Evolutionary conservation across 2,888 invertebrate genomes (phyloP).

Genomic region (Germaria angustata): DNA sequence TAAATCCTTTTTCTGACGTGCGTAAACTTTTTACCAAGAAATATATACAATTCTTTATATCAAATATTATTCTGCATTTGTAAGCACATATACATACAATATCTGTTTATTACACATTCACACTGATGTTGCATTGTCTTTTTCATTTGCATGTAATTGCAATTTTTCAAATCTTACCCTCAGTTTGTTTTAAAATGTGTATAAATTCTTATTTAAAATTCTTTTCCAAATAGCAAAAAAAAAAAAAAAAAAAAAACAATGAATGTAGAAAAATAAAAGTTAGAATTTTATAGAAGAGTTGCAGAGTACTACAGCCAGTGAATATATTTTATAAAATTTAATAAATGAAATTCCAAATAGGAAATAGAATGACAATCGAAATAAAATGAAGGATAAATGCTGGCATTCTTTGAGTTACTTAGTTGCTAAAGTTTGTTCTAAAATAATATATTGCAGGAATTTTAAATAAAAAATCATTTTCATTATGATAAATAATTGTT

Average conservation of each 20-base stretch:
- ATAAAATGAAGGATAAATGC: neutral
- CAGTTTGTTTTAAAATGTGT: constrained; percentile 19
- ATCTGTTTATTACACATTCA: neutral
- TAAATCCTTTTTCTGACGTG: no score
- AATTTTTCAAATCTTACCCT: constrained; percentile 9
- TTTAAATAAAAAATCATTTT: constrained; percentile 9
- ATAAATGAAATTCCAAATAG: constrained; percentile 52
- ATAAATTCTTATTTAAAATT: constrained; percentile 9
- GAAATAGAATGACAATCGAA: constrained; percentile 30
- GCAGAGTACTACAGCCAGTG: neutral
- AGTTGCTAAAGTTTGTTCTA: neutral
- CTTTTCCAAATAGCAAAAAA: neutral
- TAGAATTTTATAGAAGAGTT: neutral
- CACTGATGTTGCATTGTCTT: neutral
- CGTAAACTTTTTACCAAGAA: no score
- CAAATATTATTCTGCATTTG: no score
- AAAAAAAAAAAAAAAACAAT: neutral
- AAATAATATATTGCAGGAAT: neutral
- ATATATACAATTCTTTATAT: no score
- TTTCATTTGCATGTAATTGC: constrained; percentile 27
- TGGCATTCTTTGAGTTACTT: no score
- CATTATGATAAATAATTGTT: neutral
- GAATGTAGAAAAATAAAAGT: no score
- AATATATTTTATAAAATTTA: constrained; percentile 39
- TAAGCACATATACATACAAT: no score